phyloP scores from a whole-genome alignment of 2,113 vertebrate genomes.

The Himantopus leucocephalus region DNA sequence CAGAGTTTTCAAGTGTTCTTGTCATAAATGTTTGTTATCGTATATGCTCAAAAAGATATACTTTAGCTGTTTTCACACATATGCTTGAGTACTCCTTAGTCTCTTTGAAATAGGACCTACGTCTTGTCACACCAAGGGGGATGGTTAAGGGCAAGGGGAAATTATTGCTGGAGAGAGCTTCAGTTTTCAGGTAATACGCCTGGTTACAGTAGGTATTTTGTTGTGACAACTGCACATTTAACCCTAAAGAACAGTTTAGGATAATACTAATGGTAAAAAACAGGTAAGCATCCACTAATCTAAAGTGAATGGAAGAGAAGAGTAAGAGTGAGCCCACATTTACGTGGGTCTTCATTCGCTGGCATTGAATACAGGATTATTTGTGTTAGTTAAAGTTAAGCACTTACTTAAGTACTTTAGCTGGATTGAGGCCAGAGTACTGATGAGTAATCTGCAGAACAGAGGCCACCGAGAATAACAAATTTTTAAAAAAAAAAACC shows the following conservation, averaged over 20 bases:
- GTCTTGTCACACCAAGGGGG: not conserved
- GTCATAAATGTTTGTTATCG: not conserved
- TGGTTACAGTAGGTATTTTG: not conserved
- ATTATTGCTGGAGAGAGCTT: not conserved
- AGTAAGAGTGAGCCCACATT: not conserved
- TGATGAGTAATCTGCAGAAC: conserved; percentile 32
- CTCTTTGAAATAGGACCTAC: not conserved
- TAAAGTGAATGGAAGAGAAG: not conserved
- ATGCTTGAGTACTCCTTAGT: not conserved
- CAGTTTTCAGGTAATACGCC: not conserved
- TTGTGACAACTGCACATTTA: not conserved
- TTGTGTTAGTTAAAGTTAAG: conserved; percentile 51
- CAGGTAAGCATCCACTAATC: not conserved
- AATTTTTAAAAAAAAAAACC: not conserved
- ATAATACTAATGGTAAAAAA: not conserved
- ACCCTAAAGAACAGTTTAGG: not conserved
- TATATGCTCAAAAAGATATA: not conserved
- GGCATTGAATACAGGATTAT: not conserved
- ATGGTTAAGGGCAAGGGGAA: not conserved
- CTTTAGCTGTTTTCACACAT: not conserved
- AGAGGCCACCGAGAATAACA: conserved; percentile 9
- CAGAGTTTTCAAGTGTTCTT: not conserved
- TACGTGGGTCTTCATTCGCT: not conserved
- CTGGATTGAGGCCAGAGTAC: conserved; percentile 44
- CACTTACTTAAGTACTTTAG: conserved; percentile 26